Evolutionary conservation across 92 coral and sea anemone genomes (phyloP).

Genomic region (Montipora capitata): DNA sequence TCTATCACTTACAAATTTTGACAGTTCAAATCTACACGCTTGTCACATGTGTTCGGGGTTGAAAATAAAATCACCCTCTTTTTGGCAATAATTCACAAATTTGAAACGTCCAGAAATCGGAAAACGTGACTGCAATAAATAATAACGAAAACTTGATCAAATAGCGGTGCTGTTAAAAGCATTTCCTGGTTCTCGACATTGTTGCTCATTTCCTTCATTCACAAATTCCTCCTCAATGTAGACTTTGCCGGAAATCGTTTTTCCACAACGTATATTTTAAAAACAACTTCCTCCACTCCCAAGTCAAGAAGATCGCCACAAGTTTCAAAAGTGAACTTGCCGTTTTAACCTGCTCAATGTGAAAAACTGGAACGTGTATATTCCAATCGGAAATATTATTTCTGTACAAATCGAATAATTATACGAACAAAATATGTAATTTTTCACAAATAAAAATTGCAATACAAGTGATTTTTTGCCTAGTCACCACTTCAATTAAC

Average conservation of each 20-base stretch:
- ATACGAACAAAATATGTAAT: no score
- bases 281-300: slow-evolving; percentile 42
- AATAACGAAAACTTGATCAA: not conserved
- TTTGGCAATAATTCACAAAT: not conserved
- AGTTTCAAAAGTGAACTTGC: not conserved
- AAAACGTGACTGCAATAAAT: slow-evolving; percentile 28
- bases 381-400: no score
- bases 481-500: no score
- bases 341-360: no score
- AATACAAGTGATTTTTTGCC: no score
- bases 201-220: slow-evolving; percentile 39
- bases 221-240: not conserved
- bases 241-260: slow-evolving; percentile 32
- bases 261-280: not conserved
- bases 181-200: slow-evolving; percentile 45
- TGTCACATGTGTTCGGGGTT: slow-evolving; percentile 55
- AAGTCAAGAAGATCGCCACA: slow-evolving; percentile 5
- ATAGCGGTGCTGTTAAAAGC: slow-evolving; percentile 1
- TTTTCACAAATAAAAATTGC: no score
- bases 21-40: slow-evolving; percentile 60
- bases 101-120: not conserved
- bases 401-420: no score
- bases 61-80: not conserved
- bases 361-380: no score
- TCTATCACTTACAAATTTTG: slow-evolving; percentile 37